phyloP scores from a whole-genome alignment of 2,113 vertebrate genomes.

The Clarias batrachus region DNA sequence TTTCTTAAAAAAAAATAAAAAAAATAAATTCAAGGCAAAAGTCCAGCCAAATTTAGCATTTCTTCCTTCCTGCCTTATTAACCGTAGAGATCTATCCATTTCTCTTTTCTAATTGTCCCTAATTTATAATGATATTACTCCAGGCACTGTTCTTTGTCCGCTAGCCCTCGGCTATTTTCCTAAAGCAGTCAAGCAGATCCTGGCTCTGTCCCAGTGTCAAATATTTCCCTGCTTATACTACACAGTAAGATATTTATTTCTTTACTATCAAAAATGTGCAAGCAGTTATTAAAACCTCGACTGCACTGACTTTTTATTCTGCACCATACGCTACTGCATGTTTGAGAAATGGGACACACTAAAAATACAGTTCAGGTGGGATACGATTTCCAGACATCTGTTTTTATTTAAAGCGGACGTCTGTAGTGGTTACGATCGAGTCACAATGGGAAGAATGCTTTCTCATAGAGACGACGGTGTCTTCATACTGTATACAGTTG shows the following conservation, averaged over 20 bases:
- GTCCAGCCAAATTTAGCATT: conserved; percentile 1
- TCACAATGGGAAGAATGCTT: not conserved
- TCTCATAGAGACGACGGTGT: not conserved
- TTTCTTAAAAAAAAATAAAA: not conserved
- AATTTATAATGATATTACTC: not conserved
- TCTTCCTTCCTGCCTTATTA: not conserved
- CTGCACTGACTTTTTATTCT: not conserved
- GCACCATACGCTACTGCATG: not conserved
- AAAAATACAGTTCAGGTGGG: not conserved
- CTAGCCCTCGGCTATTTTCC: not conserved
- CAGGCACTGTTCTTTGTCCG: not conserved
- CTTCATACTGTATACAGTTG: not conserved
- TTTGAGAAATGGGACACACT: not conserved
- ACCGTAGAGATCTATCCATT: not conserved
- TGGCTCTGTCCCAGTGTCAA: not conserved
- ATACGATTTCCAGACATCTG: not conserved
- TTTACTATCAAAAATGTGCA: not conserved
- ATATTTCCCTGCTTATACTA: not conserved
- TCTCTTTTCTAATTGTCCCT: conserved; percentile 8
- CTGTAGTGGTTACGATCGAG: not conserved
- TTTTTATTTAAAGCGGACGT: not conserved
- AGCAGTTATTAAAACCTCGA: not conserved
- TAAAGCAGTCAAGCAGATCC: not conserved
- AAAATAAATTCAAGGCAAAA: not conserved
- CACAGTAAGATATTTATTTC: not conserved